Evolutionary conservation across 2,888 invertebrate genomes (phyloP).

Genomic region (Anarsia innoxiella): DNA sequence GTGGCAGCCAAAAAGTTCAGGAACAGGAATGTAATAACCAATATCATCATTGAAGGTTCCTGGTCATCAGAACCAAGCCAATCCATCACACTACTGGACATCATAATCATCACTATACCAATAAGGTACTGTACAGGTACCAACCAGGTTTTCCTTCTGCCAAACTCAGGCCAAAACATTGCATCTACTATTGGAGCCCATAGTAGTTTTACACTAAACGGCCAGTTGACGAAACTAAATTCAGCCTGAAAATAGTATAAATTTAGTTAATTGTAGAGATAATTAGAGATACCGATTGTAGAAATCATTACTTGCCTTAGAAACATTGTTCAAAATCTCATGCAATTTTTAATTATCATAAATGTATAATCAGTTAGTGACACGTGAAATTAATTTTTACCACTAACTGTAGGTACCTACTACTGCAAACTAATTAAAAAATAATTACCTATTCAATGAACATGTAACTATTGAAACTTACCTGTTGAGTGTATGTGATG

Average conservation of each 20-base stretch:
- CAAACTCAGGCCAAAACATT: slow-evolving; percentile 87
- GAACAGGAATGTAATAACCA: slow-evolving; percentile 91
- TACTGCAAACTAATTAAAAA: too few relatives aligned
- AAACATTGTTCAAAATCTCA: not conserved
- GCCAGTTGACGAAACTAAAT: slow-evolving; percentile 96
- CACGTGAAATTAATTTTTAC: not conserved
- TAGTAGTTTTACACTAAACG: slow-evolving; percentile 92
- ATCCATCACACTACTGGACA: slow-evolving; percentile 84
- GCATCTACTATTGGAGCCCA: slow-evolving; percentile 99
- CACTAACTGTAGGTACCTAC: too few relatives aligned
- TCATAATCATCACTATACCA: slow-evolving; percentile 90
- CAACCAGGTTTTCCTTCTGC: slow-evolving; percentile 96
- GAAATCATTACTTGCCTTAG: not conserved
- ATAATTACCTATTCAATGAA: too few relatives aligned
- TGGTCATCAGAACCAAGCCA: slow-evolving; percentile 82
- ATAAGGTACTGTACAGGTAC: slow-evolving; percentile 95
- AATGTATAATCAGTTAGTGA: not conserved
- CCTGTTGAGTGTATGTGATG: slow-evolving; percentile 95
- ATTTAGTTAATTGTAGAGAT: not conserved
- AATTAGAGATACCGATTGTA: too few relatives aligned
- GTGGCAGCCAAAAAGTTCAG: slow-evolving; percentile 98
- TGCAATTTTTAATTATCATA: not conserved
- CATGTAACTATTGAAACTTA: slow-evolving; percentile 26
- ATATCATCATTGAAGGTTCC: slow-evolving; percentile 81
- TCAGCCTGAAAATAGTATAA: slow-evolving; percentile 79